Percentiles rank a stretch among this genome's conserved stretches.
phyloP scores from a whole-genome alignment of 2,888 invertebrate species.

The Orchesella flavescens region DNA sequence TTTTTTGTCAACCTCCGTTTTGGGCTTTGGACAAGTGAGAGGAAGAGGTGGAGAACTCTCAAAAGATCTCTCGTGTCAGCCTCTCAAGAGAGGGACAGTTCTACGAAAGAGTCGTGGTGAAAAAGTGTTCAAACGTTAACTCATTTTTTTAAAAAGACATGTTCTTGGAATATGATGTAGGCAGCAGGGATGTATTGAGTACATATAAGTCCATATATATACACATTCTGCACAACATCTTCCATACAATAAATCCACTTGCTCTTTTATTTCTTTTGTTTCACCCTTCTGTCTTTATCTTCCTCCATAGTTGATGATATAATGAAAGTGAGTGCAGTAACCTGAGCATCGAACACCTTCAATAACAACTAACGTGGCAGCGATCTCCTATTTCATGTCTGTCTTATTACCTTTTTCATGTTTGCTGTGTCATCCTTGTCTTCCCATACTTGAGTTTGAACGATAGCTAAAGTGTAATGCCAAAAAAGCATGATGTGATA shows the following conservation, averaged over 20 bases:
- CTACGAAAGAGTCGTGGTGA: slow-evolving; percentile 21
- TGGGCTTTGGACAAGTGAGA: neutral
- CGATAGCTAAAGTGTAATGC: neutral
- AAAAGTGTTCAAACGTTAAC: neutral
- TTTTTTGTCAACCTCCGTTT: slow-evolving; percentile 28
- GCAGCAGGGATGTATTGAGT: neutral
- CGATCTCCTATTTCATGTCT: slow-evolving; percentile 21
- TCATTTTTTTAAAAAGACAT: neutral
- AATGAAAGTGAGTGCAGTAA: slow-evolving; percentile 20
- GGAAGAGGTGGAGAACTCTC: slow-evolving; percentile 16
- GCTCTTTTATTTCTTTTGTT: too few species aligned
- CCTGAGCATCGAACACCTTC: slow-evolving; percentile 6
- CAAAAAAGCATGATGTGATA: neutral
- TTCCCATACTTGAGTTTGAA: neutral
- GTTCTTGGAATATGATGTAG: neutral
- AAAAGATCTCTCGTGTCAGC: slow-evolving; percentile 23
- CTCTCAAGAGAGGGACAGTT: slow-evolving; percentile 28
- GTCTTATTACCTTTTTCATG: slow-evolving; percentile 4
- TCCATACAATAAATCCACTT: neutral
- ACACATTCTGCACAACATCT: neutral
- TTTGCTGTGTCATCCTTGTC: slow-evolving; percentile 40
- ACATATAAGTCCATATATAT: neutral
- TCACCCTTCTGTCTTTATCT: slow-evolving; percentile 9
- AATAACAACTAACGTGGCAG: slow-evolving; percentile 10
- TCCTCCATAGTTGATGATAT: slow-evolving; percentile 24